phyloP scores from a whole-genome alignment of 2,113 vertebrate genomes.

The Chroicocephalus ridibundus region DNA sequence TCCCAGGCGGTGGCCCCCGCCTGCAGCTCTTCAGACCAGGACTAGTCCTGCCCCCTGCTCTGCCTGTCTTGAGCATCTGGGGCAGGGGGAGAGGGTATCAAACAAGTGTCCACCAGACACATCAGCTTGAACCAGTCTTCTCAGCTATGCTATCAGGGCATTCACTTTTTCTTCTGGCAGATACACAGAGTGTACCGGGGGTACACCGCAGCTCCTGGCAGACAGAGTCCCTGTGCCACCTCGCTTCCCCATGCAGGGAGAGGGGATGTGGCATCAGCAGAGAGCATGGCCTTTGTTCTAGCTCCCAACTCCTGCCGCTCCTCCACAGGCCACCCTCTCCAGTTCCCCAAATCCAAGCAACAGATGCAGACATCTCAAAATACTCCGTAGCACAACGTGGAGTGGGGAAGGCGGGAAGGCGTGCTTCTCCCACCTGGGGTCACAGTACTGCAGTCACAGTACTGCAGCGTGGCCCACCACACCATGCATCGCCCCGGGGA shows the following conservation, averaged over 20 bases:
- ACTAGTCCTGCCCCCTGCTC: background rate
- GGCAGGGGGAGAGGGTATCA: background rate
- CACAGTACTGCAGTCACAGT: background rate
- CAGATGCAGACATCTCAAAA: background rate
- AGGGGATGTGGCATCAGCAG: background rate
- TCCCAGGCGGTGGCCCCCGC: background rate
- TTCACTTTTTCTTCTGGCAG: background rate
- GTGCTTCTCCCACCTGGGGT: accelerated
- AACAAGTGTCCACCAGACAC: background rate
- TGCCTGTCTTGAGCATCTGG: background rate
- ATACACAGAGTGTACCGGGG: too few species aligned
- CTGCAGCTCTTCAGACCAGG: background rate
- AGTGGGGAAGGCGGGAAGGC: background rate
- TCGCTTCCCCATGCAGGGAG: background rate
- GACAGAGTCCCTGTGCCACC: background rate
- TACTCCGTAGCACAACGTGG: accelerated
- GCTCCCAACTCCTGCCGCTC: accelerated
- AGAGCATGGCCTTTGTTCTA: background rate
- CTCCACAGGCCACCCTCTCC: background rate
- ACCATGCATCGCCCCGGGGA: background rate
- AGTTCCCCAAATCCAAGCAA: background rate
- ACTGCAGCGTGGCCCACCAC: accelerated
- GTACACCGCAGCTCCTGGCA: accelerated
- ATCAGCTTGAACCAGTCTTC: background rate
- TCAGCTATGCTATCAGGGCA: background rate